phyloP scores from a whole-genome alignment of 2,113 vertebrate genomes.

The Sinocyclocheilus anophthalmus region DNA sequence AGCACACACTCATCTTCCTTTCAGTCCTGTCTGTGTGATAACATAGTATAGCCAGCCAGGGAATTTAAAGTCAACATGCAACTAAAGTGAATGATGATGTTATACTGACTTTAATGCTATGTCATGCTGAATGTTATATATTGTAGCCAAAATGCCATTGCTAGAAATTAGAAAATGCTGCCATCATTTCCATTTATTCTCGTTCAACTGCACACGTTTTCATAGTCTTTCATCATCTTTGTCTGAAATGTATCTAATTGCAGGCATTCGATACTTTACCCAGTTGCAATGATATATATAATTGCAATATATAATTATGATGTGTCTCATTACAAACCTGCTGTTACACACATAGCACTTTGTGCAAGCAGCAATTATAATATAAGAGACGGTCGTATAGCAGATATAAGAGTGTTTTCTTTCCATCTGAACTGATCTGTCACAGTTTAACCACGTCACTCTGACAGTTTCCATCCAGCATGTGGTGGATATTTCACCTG shows the following conservation, averaged over 20 bases:
- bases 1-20: background rate
- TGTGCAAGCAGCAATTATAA: constrained; percentile 4
- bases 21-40: background rate
- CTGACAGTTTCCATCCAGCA: constrained; percentile 11
- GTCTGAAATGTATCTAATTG: background rate
- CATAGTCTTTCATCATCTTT: background rate
- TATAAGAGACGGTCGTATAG: background rate
- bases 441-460: background rate
- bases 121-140: too few species aligned
- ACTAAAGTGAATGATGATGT: background rate
- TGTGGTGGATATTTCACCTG: background rate
- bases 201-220: background rate
- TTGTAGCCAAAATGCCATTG: background rate
- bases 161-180: background rate
- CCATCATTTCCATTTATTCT: background rate
- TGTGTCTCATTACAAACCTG: background rate
- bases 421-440: background rate
- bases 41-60: background rate
- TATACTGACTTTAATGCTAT: too few species aligned
- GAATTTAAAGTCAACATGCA: background rate
- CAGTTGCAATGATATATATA: background rate
- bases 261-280: constrained; percentile 6
- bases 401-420: background rate
- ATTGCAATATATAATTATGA: constrained; percentile 3
- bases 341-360: background rate